Conservation (phyloP, 1,140 invertebrate species). For the Bombus soroeensis region DNA sequence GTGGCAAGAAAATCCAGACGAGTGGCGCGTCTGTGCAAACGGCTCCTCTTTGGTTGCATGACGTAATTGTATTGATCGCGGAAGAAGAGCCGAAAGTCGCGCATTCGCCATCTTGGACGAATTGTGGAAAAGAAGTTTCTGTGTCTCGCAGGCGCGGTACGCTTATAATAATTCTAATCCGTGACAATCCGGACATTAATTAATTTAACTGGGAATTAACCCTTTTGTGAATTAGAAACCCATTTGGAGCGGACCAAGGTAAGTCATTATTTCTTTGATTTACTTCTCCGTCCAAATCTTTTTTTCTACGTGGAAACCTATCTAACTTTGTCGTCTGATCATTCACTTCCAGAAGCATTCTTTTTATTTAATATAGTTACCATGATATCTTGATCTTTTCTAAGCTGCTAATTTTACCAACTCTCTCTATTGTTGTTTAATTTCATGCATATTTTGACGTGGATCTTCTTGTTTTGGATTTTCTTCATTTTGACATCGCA, state of each 20-base stretch:
- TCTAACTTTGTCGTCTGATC: conserved; percentile 46
- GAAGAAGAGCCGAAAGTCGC: conserved; percentile 79
- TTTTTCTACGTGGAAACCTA: conserved; percentile 62
- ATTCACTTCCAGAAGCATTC: background rate
- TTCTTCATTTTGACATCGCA: conserved; percentile 60
- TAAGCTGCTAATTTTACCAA: background rate
- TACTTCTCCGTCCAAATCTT: conserved; percentile 24
- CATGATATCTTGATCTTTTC: background rate
- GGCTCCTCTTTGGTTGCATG: conserved; percentile 78
- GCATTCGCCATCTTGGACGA: conserved; percentile 84
- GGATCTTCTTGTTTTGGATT: conserved; percentile 68
- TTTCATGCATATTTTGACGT: conserved; percentile 1
- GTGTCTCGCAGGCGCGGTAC: conserved; percentile 78
- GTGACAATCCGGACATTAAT: conserved; percentile 83
- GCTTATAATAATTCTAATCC: conserved; percentile 79
- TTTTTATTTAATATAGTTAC: background rate
- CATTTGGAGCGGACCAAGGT: conserved; percentile 88
- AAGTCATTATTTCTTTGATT: conserved; percentile 75
- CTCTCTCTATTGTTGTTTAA: too few species aligned
- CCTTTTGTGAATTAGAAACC: conserved; percentile 85
- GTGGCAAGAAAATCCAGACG: conserved; percentile 61
- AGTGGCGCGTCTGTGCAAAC: conserved; percentile 68
- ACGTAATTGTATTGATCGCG: conserved; percentile 86
- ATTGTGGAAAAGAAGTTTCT: conserved; percentile 81
- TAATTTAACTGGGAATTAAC: conserved; percentile 83